phyloP scores from a whole-genome alignment of 2,113 vertebrate species.

The Lepisosteus oculatus region DNA sequence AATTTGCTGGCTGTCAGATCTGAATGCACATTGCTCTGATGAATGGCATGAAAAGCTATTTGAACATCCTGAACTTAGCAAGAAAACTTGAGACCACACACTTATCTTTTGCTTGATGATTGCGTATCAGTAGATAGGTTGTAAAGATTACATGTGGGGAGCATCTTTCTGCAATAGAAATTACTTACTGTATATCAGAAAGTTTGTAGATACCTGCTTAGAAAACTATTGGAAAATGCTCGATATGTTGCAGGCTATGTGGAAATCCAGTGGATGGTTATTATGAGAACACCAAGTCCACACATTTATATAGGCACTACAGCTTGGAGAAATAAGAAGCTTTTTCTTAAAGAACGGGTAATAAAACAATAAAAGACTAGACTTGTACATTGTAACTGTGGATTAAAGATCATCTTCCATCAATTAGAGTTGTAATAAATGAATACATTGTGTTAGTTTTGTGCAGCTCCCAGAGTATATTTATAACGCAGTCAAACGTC shows the following conservation, averaged over 20 bases:
- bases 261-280: too few species aligned
- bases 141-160: slow-evolving; percentile 15
- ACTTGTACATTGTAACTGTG: too few species aligned
- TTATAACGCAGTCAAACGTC: slow-evolving; percentile 64
- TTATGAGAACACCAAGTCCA: too few species aligned
- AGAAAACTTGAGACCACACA: slow-evolving; percentile 30
- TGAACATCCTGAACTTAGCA: slow-evolving; percentile 29
- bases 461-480: slow-evolving; percentile 54
- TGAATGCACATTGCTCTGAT: slow-evolving; percentile 48
- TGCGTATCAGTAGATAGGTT: slow-evolving; percentile 28
- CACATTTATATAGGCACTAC: too few species aligned
- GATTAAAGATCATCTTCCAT: too few species aligned
- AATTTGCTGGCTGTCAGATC: slow-evolving; percentile 53
- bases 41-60: slow-evolving; percentile 38
- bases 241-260: too few species aligned
- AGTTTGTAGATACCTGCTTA: too few species aligned
- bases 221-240: too few species aligned
- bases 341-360: too few species aligned
- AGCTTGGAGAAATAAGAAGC: too few species aligned
- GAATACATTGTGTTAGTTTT: slow-evolving; percentile 61
- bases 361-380: too few species aligned
- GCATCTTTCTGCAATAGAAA: not conserved
- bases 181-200: too few species aligned
- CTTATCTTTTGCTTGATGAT: slow-evolving; percentile 22
- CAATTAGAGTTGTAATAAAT: slow-evolving; percentile 67